Percentiles rank a stretch among this genome's conserved stretches.
phyloP scores from a whole-genome alignment of 2,888 invertebrate species.

The Elmis aenea region DNA sequence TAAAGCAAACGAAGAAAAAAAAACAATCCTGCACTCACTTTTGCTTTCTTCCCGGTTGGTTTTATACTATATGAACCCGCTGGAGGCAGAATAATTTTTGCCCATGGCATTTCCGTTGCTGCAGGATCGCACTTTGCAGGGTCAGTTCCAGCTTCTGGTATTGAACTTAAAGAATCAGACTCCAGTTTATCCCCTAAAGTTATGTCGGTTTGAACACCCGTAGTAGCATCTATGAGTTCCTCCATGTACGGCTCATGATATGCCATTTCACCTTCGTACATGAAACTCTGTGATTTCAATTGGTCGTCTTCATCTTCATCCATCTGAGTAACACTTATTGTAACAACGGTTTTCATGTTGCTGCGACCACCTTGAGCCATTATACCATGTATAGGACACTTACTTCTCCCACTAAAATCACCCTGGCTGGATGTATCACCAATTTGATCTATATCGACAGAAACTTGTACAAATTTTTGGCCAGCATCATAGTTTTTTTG shows the following conservation, averaged over 20 bases:
- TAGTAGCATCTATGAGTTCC: slow-evolving; percentile 7
- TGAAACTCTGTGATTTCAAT: slow-evolving; percentile 6
- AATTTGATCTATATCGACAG: too few relatives aligned
- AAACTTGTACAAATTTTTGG: too few relatives aligned
- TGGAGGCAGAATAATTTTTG: slow-evolving; percentile 8
- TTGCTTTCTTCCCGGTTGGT: neutral
- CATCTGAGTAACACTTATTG: too few relatives aligned
- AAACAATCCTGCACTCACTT: neutral
- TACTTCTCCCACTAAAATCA: too few relatives aligned
- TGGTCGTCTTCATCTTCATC: slow-evolving; percentile 1
- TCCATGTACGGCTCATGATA: slow-evolving; percentile 18
- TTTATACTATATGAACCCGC: slow-evolving; percentile 12
- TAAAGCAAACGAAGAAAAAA: neutral
- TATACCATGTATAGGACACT: neutral
- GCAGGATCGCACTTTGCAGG: slow-evolving; percentile 1
- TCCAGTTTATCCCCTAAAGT: slow-evolving; percentile 12
- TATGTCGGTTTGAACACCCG: slow-evolving; percentile 15
- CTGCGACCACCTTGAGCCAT: too few relatives aligned
- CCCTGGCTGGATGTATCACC: too few relatives aligned
- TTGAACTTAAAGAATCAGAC: slow-evolving; percentile 15
- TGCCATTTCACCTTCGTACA: slow-evolving; percentile 15
- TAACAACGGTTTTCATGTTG: too few relatives aligned
- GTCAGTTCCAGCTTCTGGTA: slow-evolving; percentile 1
- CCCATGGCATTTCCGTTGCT: slow-evolving; percentile 10
- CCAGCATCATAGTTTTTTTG: too few relatives aligned